phyloP scores from a whole-genome alignment of 1,140 invertebrate genomes.

The Calosoma granatense region DNA sequence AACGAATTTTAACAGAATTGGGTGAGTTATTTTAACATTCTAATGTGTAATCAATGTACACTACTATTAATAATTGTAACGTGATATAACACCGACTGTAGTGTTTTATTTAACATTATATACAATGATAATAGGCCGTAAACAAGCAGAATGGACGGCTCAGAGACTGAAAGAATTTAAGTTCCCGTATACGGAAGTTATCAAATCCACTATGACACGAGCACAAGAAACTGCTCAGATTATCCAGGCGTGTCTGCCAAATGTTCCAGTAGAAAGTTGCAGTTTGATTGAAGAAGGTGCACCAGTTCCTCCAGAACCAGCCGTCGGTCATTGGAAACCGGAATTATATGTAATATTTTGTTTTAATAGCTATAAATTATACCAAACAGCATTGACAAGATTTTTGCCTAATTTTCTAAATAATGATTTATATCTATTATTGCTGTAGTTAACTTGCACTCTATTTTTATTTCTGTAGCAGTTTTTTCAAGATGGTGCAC shows the following conservation, averaged over 20 bases:
- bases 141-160: constrained; percentile 78
- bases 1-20: constrained; percentile 67
- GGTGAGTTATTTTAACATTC: constrained; percentile 39
- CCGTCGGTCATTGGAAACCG: constrained; percentile 74
- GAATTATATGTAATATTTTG: constrained; percentile 54
- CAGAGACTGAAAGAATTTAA: constrained; percentile 60
- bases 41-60: no score
- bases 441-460: no score
- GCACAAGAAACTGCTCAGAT: constrained; percentile 84
- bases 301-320: constrained; percentile 88
- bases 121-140: constrained; percentile 45
- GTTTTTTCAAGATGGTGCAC: constrained; percentile 88
- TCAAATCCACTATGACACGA: constrained; percentile 87
- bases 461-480: constrained; percentile 46
- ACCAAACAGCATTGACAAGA: background rate
- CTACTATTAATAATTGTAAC: constrained; percentile 13
- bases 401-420: background rate
- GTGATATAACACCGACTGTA: background rate
- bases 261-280: constrained; percentile 49
- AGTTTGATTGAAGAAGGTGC: constrained; percentile 86
- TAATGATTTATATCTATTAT: no score
- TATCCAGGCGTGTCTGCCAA: constrained; percentile 56
- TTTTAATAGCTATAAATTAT: constrained; percentile 9
- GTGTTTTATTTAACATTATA: constrained; percentile 11
- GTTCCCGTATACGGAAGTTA: constrained; percentile 65